A percentile compares a stretch with the other conserved stretches of the same genome.
phyloP scores from a whole-genome alignment of 2,888 invertebrate species.

The Antitype chi region DNA sequence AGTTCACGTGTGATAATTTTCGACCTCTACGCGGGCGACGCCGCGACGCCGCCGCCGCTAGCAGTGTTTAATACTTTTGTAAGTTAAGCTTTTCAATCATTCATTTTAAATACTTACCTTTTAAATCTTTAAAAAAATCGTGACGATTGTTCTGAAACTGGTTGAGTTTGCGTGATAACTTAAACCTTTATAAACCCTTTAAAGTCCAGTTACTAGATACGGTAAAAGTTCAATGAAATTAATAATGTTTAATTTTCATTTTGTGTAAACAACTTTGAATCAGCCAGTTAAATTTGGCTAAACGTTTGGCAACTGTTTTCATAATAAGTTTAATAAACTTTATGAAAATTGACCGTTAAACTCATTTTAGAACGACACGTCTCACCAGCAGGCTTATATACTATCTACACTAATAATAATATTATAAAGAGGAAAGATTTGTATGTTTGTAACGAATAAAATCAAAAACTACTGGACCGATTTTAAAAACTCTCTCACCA shows the following conservation, averaged over 20 bases:
- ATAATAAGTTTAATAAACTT: neutral
- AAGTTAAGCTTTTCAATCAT: neutral
- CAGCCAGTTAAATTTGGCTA: neutral
- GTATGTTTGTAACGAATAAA: too few species aligned
- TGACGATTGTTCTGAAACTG: neutral
- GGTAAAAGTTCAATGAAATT: conserved; percentile 2
- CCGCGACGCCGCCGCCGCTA: too few species aligned
- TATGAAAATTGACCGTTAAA: neutral
- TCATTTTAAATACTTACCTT: neutral
- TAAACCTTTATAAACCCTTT: neutral
- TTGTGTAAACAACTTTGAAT: neutral
- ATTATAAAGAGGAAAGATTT: too few species aligned
- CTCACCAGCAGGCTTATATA: neutral
- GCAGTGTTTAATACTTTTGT: neutral
- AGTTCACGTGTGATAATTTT: too few species aligned
- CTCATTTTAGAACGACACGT: neutral
- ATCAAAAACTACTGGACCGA: too few species aligned
- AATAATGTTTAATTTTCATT: neutral
- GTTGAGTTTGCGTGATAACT: neutral
- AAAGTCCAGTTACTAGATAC: neutral
- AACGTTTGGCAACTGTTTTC: neutral
- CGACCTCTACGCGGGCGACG: too few species aligned
- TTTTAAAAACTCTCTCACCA: too few species aligned
- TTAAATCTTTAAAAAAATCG: neutral
- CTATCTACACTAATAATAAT: neutral